Evolutionary conservation across 2,888 invertebrate genomes (phyloP), one percentile per base, ranked within the genome.

Genomic region (Harpalus rufipes): DNA sequence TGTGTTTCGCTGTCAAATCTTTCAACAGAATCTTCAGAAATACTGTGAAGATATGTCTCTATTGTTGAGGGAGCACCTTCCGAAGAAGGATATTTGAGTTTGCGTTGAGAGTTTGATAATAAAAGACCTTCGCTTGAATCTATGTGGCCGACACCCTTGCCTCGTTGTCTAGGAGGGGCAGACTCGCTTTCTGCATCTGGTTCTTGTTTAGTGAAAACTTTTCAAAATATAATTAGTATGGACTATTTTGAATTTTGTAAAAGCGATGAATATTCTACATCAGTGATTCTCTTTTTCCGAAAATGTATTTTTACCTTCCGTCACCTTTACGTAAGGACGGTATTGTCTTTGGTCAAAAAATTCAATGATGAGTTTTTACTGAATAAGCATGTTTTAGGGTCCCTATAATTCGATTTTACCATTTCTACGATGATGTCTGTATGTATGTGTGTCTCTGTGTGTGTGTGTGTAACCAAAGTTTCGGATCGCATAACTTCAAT

Each of bases 161-260:
- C 16, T 91, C 91, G 1, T 89, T 89, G 81, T 89, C 88, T 18
- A 89, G 90, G 87, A 5, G 92, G 91, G 0, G 92, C 93, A 0
- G 93, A 92, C 68, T 94, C 93, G 88, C 94, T 94, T 87, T 95
- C 95, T 74, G 93, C 92, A 87, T 95, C 94, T 4, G 93, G 92
- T 0, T 93, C 93, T 91, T 94, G 93, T 88, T 94, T 94, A 85
- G 95, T 94, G 90, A 92, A 92, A 88, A 93, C 93, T 93, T 89
- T 6, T 88, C 8, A 7, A 51, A 51, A 12, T 1, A 79, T 81
- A 85, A 85, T 85, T 83, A 84, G 56, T 81, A 41, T 51, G 44
- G n/a, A 51, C 21, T 10, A 44, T 25, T 63, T 56, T 59, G 76
- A 56, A 72, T 4, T 32, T 32, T 32, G 32, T 21, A 21, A 21